phyloP scores from a whole-genome alignment of 1,140 invertebrate genomes.

The Aphis craccivora region DNA sequence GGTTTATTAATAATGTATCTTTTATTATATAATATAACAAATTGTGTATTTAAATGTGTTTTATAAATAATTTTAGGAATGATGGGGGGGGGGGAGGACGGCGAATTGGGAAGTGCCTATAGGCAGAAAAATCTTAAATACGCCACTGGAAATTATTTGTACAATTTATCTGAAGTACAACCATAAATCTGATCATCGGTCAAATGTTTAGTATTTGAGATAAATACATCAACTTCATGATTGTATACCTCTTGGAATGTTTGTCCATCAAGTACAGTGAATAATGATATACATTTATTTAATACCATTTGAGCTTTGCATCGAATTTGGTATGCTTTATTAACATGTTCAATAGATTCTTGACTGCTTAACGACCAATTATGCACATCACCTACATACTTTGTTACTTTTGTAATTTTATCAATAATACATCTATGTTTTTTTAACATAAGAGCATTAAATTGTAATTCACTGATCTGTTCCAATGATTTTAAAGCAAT shows the following conservation, averaged over 20 bases:
- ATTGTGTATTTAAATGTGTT: no score
- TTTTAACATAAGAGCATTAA: conserved; percentile 81
- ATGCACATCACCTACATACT: conserved; percentile 73
- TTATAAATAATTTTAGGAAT: no score
- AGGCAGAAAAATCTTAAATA: no score
- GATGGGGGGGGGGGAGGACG: no score
- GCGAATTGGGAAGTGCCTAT: no score
- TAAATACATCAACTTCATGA: conserved; percentile 69
- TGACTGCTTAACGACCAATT: conserved; percentile 75
- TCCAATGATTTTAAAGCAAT: conserved; percentile 71
- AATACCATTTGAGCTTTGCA: conserved; percentile 73
- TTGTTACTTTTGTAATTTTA: conserved; percentile 71
- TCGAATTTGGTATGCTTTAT: conserved; percentile 66
- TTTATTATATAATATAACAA: no score
- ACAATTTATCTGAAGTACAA: conserved; percentile 65
- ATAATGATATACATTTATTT: conserved; percentile 69
- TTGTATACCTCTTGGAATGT: conserved; percentile 71
- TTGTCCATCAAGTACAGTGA: conserved; percentile 66
- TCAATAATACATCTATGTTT: conserved; percentile 85
- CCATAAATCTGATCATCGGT: conserved; percentile 67
- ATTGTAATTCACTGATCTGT: conserved; percentile 70
- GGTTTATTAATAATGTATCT: no score
- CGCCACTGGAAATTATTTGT: no score
- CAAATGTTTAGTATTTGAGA: conserved; percentile 69
- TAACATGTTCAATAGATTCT: conserved; percentile 65